A percentile compares a stretch with the other conserved stretches of the same genome.
Evolutionary conservation across 1,140 invertebrate species (phyloP).

Genomic region (Ips typographus): DNA sequence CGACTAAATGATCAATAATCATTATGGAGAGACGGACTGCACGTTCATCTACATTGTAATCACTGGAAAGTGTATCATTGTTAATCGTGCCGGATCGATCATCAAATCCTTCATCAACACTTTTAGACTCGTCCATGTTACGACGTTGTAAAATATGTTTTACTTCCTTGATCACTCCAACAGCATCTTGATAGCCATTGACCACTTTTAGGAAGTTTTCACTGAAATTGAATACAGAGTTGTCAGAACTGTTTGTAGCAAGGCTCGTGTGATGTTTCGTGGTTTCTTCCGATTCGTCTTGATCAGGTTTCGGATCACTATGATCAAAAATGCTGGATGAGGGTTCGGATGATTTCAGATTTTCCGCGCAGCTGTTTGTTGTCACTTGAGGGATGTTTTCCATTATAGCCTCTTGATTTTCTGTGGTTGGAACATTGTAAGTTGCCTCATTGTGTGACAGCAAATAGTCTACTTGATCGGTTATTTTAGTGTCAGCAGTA

Average conservation of each 20-base stretch:
- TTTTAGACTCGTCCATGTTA: background rate
- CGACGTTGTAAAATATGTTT: constrained; percentile 14
- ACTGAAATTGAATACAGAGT: constrained; percentile 3
- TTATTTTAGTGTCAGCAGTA: too few species aligned
- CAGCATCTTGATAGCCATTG: constrained; percentile 3
- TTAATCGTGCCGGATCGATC: constrained; percentile 27
- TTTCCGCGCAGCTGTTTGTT: background rate
- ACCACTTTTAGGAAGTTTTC: constrained; percentile 12
- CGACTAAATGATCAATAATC: constrained; percentile 44
- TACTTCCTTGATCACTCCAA: constrained; percentile 8
- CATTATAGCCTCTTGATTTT: background rate
- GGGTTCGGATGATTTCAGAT: constrained; percentile 9
- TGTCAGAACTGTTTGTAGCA: background rate
- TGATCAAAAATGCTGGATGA: constrained; percentile 19
- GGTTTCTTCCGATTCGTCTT: background rate
- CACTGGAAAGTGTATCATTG: background rate
- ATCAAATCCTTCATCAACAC: constrained; percentile 43
- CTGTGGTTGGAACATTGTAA: background rate
- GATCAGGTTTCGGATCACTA: too few species aligned
- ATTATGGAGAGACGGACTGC: constrained; percentile 36
- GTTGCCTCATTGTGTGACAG: too few species aligned
- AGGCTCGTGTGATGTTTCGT: constrained; percentile 9
- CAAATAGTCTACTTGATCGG: too few species aligned
- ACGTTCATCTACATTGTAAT: constrained; percentile 35
- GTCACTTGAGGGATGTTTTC: background rate